Base-by-base conservation (phyloP, 1,140 invertebrate species). In the Lutraria rhynchaena region DNA sequence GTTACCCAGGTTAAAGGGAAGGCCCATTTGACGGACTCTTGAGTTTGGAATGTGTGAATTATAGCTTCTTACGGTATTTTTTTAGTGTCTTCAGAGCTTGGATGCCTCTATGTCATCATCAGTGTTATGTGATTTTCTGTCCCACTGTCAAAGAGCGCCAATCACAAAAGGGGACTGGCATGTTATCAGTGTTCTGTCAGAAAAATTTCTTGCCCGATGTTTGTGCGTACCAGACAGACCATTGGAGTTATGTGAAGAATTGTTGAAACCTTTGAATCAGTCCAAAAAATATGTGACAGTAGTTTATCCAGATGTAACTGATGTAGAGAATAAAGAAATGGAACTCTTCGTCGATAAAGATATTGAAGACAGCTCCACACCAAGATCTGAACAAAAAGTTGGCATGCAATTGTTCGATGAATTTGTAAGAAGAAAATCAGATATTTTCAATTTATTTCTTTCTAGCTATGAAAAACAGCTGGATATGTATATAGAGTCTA, bases 51-150 rank as follows among this genome's bases (percentile, higher is more conserved):
- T n/a, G n/a, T n/a, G n/a, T n/a, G n/a, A n/a, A n/a, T n/a, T n/a
- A n/a, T n/a, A n/a, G n/a, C n/a, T n/a, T n/a, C n/a, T n/a, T n/a
- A n/a, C n/a, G n/a, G n/a, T n/a, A n/a, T n/a, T 29, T 27, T 76
- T 76, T 77, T 22, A 77, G 75, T 51, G 60, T 77, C 61, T 77
- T 29, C 44, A 63, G 24, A 51, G 49, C n/a, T 51, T 77, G 44
- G 44, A 65, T n/a, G 35, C 65, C 31, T 11, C 41, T 35, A 65
- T 49, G 27, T 24, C 75, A 13, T 51, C 60, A 15, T 19, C 29
- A 2, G 22, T 77, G 3, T 27, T 77, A 24, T 13, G 41, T 41
- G 61, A 53, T 63, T 51, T 67, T 24, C n/a, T 77, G 27, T 24
- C 7, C 17, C 61, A 77, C 55, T 65, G 29, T 22, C 60, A 41